Evolutionary conservation across 2,113 vertebrate species (phyloP).

Genomic region (Dasyornis broadbenti): DNA sequence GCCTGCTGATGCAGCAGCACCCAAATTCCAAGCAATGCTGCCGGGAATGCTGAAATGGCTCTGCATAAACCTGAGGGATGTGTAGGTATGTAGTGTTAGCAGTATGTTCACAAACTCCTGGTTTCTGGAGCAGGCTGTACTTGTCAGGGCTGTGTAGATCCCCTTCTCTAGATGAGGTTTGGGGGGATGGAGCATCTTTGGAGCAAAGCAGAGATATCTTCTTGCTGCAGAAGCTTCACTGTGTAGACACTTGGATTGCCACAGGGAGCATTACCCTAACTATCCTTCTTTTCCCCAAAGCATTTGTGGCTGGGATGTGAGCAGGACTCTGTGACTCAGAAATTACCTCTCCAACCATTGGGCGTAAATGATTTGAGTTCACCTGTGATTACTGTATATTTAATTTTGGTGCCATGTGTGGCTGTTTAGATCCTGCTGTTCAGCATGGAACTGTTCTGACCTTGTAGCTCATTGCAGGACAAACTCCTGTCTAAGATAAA

Average conservation of each 20-base stretch:
- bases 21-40: background rate
- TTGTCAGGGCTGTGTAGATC: background rate
- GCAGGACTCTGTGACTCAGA: background rate
- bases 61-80: background rate
- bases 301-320: background rate
- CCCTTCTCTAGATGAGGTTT: background rate
- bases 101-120: background rate
- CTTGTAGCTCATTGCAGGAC: background rate
- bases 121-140: background rate
- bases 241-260: background rate
- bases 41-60: background rate
- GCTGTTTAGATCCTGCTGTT: background rate
- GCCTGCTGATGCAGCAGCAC: background rate
- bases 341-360: background rate
- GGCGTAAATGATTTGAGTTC: background rate
- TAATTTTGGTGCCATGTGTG: background rate
- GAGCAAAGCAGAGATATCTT: background rate
- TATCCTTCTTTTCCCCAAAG: accelerated
- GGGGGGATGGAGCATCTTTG: background rate
- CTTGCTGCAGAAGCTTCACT: background rate
- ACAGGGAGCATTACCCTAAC: background rate
- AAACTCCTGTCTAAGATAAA: background rate
- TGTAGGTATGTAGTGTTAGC: background rate
- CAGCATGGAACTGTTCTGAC: background rate
- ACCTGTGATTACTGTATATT: background rate